Conservation (phyloP, 2,888 invertebrate species). For the Volucella bombylans region DNA sequence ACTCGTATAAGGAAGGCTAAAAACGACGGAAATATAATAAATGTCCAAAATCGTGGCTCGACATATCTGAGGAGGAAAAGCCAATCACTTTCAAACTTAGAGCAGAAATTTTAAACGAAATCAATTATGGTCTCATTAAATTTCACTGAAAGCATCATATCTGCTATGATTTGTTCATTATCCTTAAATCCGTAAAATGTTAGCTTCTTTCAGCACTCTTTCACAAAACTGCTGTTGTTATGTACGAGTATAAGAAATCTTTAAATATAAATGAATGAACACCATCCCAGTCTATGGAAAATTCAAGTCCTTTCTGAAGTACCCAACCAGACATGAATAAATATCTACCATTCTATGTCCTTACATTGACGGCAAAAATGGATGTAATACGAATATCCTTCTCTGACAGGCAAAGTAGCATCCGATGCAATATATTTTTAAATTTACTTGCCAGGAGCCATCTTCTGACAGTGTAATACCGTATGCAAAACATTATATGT, state of each 20-base stretch:
- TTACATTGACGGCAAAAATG: slow-evolving; percentile 10
- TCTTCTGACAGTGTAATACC: slow-evolving; percentile 36
- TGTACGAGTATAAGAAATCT: not conserved
- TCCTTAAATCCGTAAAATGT: not conserved
- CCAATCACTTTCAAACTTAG: too few species aligned
- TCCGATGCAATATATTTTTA: slow-evolving; percentile 43
- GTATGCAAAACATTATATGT: slow-evolving; percentile 39
- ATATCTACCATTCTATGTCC: slow-evolving; percentile 24
- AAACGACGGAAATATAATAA: too few species aligned
- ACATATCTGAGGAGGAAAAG: too few species aligned
- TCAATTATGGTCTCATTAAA: too few species aligned
- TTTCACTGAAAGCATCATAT: too few species aligned
- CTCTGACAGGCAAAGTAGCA: slow-evolving; percentile 10
- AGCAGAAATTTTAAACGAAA: too few species aligned
- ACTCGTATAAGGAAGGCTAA: too few species aligned
- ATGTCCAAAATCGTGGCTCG: too few species aligned
- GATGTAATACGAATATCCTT: slow-evolving; percentile 5
- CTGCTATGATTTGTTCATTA: not conserved
- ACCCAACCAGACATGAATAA: slow-evolving; percentile 34
- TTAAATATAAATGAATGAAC: not conserved
- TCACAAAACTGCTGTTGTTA: not conserved
- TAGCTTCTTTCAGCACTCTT: too few species aligned
- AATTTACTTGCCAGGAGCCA: slow-evolving; percentile 42
- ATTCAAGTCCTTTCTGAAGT: slow-evolving; percentile 13
- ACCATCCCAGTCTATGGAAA: not conserved